Evolutionary conservation across 2,797 vertebrate genomes (phyloP), one percentile per base, ranked within the genome.

Genomic region (Lophius americanus): DNA sequence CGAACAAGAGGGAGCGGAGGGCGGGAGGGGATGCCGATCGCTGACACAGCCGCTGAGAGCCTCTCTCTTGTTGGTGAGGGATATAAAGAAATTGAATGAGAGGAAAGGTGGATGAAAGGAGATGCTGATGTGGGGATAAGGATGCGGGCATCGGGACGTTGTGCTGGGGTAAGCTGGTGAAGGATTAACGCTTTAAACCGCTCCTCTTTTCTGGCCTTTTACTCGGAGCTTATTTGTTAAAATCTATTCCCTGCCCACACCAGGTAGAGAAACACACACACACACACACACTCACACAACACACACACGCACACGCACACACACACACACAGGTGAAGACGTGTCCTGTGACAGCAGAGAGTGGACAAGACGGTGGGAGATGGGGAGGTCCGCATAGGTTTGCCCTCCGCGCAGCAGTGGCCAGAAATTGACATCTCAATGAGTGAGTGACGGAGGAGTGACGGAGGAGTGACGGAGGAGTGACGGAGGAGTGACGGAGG

Each of bases 21-120:
- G 10, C 6, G 49, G 38, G 7, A 37, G 8, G 32, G 64, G 77
- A 73, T 82, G 74, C 64, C 38, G 75, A 87, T 88, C 64, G 85
- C 90, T 91, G 88, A 92, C 86, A 81, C 86, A 86, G 90, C 75
- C 63, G 60, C 75, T 64, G 73, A 90, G 84, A 90, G 81, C 77
- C 81, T 75, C 81, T 78, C 76, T 85, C 78, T 80, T 80, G 77
- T 82, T 76, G 77, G 82, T 56, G 47, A 74, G 76, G 70, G 75
- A 76, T 83, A 80, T 77, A 84, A 88, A 85, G 77, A 70, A 85
- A 79, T 6, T 43, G 79, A 69, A 77, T 59, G 82, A 80, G 61
- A 68, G 59, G 50, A 44, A 68, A 60, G 73, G 69, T 68, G 73
- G 81, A 82, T 68, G 61, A 73, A 70, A 73, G 65, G 71, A 70